Percentiles rank a stretch among this genome's conserved stretches.
phyloP scores from a whole-genome alignment of 2,113 vertebrate species.

The Takifugu bimaculatus region DNA sequence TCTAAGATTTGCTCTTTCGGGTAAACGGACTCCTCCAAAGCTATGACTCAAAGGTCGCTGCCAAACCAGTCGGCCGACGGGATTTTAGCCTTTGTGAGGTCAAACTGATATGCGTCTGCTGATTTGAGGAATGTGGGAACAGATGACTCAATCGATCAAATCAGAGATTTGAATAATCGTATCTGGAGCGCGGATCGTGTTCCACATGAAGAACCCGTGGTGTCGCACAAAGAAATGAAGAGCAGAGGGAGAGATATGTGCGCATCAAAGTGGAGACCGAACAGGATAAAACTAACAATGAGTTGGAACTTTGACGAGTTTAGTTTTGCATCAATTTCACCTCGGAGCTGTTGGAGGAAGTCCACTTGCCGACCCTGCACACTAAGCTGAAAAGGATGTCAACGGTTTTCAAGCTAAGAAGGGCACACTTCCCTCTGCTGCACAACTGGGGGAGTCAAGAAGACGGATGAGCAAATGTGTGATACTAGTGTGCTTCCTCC shows the following conservation, averaged over 20 bases:
- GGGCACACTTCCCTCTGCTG: slow-evolving; percentile 2
- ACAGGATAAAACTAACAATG: slow-evolving; percentile 48
- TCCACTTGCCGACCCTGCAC: not conserved
- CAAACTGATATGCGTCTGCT: too few species aligned
- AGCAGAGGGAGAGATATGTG: slow-evolving; percentile 53
- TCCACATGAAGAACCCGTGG: too few species aligned
- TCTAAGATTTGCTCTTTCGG: too few species aligned
- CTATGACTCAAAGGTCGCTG: too few species aligned
- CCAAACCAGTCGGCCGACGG: too few species aligned
- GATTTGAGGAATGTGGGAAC: too few species aligned
- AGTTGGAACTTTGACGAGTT: slow-evolving; percentile 44
- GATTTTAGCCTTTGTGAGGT: too few species aligned
- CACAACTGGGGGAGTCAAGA: slow-evolving; percentile 17
- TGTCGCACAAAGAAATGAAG: slow-evolving; percentile 14
- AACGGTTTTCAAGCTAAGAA: slow-evolving; percentile 8
- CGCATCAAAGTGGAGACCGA: slow-evolving; percentile 67
- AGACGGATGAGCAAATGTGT: slow-evolving; percentile 20
- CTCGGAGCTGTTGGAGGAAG: slow-evolving; percentile 20
- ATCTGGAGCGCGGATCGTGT: too few species aligned
- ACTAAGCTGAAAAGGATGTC: not conserved
- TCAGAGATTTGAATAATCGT: too few species aligned
- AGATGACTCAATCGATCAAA: too few species aligned
- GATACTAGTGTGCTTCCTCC: slow-evolving; percentile 18
- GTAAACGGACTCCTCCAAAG: too few species aligned
- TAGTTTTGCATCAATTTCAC: slow-evolving; percentile 21